Evolutionary conservation across 2,113 vertebrate genomes (phyloP).

Genomic region (Hystrix brachyura): DNA sequence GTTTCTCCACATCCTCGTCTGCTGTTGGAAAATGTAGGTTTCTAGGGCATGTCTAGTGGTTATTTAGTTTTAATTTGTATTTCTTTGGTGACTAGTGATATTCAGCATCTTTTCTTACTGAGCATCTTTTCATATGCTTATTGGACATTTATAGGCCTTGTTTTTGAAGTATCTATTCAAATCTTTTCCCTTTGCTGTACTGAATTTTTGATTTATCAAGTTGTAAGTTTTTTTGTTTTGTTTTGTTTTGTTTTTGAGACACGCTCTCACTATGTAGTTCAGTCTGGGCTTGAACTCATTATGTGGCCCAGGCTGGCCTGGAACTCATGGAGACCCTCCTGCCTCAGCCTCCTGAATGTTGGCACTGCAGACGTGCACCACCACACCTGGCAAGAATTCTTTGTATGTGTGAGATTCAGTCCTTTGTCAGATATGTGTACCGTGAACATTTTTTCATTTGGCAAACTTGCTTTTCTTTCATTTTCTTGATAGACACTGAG

Average conservation of each 20-base stretch:
- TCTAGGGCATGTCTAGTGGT: neutral
- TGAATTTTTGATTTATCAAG: neutral
- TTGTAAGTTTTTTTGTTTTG: neutral
- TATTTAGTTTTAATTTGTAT: neutral
- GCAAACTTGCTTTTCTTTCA: neutral
- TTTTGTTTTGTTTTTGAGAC: neutral
- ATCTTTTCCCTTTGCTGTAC: neutral
- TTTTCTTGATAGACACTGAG: slow-evolving; percentile 10
- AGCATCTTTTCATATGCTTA: neutral
- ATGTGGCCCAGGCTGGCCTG: neutral
- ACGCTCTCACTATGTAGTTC: neutral
- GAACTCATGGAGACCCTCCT: neutral
- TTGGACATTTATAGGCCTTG: neutral
- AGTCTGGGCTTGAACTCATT: neutral
- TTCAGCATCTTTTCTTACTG: neutral
- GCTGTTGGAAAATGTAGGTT: neutral
- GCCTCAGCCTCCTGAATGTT: neutral
- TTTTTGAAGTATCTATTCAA: neutral
- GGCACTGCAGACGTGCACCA: neutral
- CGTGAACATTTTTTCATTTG: neutral
- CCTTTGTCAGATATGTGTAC: neutral
- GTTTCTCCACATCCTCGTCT: neutral
- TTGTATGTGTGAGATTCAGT: neutral
- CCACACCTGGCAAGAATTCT: neutral
- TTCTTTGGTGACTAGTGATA: neutral